These are phyloP conservation scores for Epirrhoe tristata DNA, from an alignment of 2,888 invertebrate genomes.

Conservation along the genomic window DNA sequence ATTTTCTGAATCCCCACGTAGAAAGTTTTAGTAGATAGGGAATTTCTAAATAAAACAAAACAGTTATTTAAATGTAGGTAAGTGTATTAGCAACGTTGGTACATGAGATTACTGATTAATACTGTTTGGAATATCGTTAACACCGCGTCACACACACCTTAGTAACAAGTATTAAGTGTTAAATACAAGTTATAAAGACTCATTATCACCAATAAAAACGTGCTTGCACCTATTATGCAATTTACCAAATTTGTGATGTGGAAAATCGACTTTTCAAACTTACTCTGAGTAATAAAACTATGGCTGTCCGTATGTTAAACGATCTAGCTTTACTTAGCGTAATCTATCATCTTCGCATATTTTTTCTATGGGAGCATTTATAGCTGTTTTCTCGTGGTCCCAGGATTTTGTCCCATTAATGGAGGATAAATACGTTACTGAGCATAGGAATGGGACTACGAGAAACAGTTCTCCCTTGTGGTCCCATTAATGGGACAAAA, in stretches of 20 bases:
- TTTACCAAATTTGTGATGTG: constrained; percentile 42
- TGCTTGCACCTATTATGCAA: constrained; percentile 73
- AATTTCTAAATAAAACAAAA: constrained; percentile 40
- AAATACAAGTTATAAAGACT: constrained; percentile 73
- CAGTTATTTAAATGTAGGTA: constrained; percentile 81
- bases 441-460: too few relatives aligned
- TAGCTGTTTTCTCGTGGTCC: too few relatives aligned
- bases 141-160: constrained; percentile 65
- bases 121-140: constrained; percentile 77
- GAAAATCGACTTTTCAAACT: neutral
- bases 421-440: too few relatives aligned
- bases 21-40: too few relatives aligned
- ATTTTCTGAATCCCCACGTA: too few relatives aligned
- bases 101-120: constrained; percentile 84
- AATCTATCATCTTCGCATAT: too few relatives aligned
- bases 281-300: neutral
- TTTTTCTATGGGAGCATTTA: too few relatives aligned
- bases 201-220: constrained; percentile 70
- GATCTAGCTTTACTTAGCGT: too few relatives aligned
- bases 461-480: too few relatives aligned
- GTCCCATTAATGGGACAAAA: too few relatives aligned
- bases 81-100: constrained; percentile 86
- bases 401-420: too few relatives aligned
- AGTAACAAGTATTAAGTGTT: constrained; percentile 66
- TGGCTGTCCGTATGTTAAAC: neutral